Evolutionary conservation across 2,888 invertebrate genomes (phyloP), one percentile per base, ranked within the genome.

Genomic region (Tachystola acroxantha): DNA sequence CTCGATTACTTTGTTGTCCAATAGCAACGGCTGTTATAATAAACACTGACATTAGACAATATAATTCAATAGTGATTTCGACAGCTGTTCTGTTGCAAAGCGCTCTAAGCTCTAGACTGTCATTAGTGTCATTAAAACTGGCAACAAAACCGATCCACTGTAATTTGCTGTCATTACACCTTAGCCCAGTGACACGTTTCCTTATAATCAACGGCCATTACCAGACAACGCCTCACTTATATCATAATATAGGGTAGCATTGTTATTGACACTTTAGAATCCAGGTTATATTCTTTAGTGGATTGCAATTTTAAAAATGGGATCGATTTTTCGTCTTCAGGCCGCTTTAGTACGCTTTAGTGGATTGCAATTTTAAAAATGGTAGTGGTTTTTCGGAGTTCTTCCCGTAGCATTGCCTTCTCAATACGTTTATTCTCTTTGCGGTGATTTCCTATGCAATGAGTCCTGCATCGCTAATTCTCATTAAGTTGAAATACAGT

Each of bases 161-260:
- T 64, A 64, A 71, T 71, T 68, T 66, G 28, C 46, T 38, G 50
- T 57, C 61, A 67, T 68, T 68, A 64, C 41, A 45, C 37, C 39
- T 42, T 53, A 52, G 39, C 57, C 56, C 51, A 57, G 46, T 60
- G 62, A 64, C 66, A 67, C 62, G 55, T 46, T 61, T 56, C 53
- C 50, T 46, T 60, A 49, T 59, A 68, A 69, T 69, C 67, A 62
- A 48, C 55, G 40, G 38, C 53, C 52, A 65, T 67, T 66, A 64
- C 42, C 29, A n/a, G n/a, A n/a, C n/a, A n/a, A n/a, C 16, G 13
- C 36, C 40, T 39, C 43, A 50, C 37, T 45, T 48, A 46, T 48
- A 44, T 41, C 42, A 50, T 47, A 48, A 52, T 48, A 37, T 40
- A 37, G 36, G 35, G 40, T 36, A 35, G 40, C 34, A 36, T 39